Evolutionary conservation across 2,113 vertebrate species (phyloP).

Genomic region (Lagopus muta): DNA sequence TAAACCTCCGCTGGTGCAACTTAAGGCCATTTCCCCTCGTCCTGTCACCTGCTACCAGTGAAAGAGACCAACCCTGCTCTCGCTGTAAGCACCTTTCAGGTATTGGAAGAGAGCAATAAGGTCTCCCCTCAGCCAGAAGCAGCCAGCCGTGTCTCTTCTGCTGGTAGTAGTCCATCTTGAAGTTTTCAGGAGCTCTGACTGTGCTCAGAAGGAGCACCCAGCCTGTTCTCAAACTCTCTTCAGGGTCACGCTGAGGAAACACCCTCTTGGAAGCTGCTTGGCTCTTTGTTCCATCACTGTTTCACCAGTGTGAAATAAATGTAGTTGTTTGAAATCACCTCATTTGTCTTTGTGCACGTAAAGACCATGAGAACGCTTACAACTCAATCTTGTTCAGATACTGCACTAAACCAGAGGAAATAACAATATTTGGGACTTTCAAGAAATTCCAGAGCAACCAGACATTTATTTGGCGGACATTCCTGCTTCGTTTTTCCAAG

Average conservation of each 20-base stretch:
- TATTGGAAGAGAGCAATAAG: no score
- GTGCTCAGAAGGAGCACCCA: background rate
- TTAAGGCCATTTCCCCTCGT: no score
- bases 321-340: conserved; percentile 6
- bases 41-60: no score
- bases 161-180: background rate
- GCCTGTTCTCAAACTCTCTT: background rate
- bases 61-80: no score
- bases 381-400: conserved; percentile 41
- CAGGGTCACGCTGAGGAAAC: conserved; percentile 16
- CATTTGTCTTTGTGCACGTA: conserved; percentile 4
- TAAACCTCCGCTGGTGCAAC: no score
- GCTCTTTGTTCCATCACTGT: conserved; percentile 39
- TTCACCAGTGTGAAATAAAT: conserved; percentile 21
- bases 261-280: conserved; percentile 19
- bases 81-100: no score
- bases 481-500: conserved; percentile 30
- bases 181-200: conserved; percentile 5
- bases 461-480: conserved; percentile 53
- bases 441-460: conserved; percentile 25
- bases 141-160: background rate
- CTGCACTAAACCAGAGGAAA: conserved; percentile 3
- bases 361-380: background rate
- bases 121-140: background rate
- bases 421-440: conserved; percentile 34